Base-by-base conservation (phyloP, 2,113 vertebrate species). In the Gasterosteus aculeatus region DNA sequence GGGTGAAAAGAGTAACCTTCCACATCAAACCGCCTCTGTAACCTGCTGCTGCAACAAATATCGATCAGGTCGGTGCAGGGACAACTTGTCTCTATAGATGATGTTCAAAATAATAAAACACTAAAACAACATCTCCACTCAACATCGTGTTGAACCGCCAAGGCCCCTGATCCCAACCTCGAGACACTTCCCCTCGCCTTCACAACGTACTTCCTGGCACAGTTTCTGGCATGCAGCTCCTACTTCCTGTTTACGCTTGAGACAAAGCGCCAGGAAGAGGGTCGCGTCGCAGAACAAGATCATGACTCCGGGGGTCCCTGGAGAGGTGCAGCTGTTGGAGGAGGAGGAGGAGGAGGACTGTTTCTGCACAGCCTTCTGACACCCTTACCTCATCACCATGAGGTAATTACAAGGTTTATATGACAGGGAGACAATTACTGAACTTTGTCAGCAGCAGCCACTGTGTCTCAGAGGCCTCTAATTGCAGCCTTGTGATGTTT, bases 371-470 rank as follows among this genome's bases (percentile, higher is more conserved):
- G 9, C 35, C 22, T 26, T 69, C 65, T 69, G 83, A 80, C 70
- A 62, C 29, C 49, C 39, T 31, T 1, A 31, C 19, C 12, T 26
- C 16, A 54, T 86, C 73, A 46, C 71, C 22, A 10, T n/a, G 57
- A 72, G 64, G 57, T 91, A 91, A 92, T 91, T 90, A 91, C 72
- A 86, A 41, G 78, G 71, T 83, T 83, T 60, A 77, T 71, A 47
- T 54, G 81, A 64, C 66, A 60, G 69, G 75, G 76, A 62, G 75
- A 87, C 86, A 87, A 83, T 87, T 72, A 80, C 42, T 11, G 80
- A 78, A 75, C 44, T 10, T 74, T 5, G 42, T 88, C 84, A 84
- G 87, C 79, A 53, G 53, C 56, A 67, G 60, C 67, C 62, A 16
- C 31, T 10, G 63, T 35, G 80, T 81, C 85, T 72, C 71, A 6